Base-by-base conservation (phyloP, 2,888 invertebrate species). In the Darwinula stevensoni region DNA sequence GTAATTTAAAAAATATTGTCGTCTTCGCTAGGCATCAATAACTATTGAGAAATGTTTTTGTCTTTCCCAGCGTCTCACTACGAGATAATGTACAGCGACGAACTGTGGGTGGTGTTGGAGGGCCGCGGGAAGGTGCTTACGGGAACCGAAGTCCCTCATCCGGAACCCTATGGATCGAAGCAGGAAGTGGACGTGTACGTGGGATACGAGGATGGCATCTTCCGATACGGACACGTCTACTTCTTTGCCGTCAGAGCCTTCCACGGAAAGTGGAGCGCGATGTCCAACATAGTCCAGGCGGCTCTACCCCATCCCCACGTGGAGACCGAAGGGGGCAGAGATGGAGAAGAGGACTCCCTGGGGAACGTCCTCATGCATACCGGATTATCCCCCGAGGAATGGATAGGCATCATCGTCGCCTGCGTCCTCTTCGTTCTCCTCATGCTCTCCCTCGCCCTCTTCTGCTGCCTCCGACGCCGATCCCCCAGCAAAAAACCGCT, bases 211-310 rank as follows among this genome's bases (percentile, higher is more conserved):
- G 34, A 22, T 16, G 31, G 27, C 11, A 36, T 6, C 34, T 31
- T 4, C 33, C 34, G 22, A 22, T n/a, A n/a, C n/a, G 22, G 22
- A 18, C 46, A 46, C 2, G 15, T 36, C 12, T 45, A 46, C 37
- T 42, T 39, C 17, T 40, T 46, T 14, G 40, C 36, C 3, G 38
- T 45, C 15, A 28, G 33, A 9, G 36, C 41, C 5, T 32, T 29
- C 12, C 36, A 37, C 31, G 17, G 27, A 14, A 14, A 16, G n/a
- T 22, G 22, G 22, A 9, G 9, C 9, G 9, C 22, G 22, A 9
- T 22, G 22, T 22, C 22, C 9, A 22, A 22, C n/a, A n/a, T 22
- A n/a, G 22, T n/a, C 9, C 9, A 6, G 9, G n/a, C n/a, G 9
- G 22, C 22, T 22, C 22, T 22, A n/a, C 22, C 22, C 9, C 22